Base-by-base conservation (phyloP, 2,113 vertebrate species). In the Engraulis encrasicolus region DNA sequence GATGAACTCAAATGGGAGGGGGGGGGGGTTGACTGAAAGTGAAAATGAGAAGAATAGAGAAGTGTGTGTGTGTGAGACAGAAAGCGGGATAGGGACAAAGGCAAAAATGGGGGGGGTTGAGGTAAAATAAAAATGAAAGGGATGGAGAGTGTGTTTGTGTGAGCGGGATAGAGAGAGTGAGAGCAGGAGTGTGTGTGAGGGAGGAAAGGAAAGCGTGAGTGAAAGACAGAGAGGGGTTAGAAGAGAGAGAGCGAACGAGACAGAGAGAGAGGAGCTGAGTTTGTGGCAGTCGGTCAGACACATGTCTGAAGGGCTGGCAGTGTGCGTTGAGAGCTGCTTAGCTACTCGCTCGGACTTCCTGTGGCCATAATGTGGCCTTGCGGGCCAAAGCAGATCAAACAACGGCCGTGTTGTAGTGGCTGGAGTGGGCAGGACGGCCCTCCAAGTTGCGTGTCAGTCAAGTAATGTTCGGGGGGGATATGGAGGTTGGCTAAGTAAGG, bases 271-370 rank as follows among this genome's bases (percentile, higher is more conserved):
- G 1, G 9, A 34, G 66, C 11, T n/a, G 2, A 36, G 27, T 36
- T 2, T 36, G 27, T 74, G 27, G 66, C 66, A 74, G n/a, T n/a
- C n/a, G n/a, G n/a, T n/a, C n/a, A n/a, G 34, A 74, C 66, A 71
- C 61, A 74, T 74, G 66, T 34, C 66, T 74, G 27, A 74, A 74
- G 66, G 14, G 27, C 31, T 74, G 66, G 66, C 66, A 74, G 66
- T 17, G 6, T 36, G 66, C 34, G 66, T 74, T 74, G 27, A 74
- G 31, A 74, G 31, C 66, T 74, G 66, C 66, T 74, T 74, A 74
- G 66, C 66, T 12, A 15, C 66, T 34, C 23, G 27, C 27, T 27
- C 66, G 31, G 11, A 74, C 66, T 74, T 74, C 66, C 66, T 74
- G 66, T 74, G 66, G 12, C 66, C 66, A 74, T 74, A 34, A 34